Conservation (phyloP, 2,888 invertebrate species). For the Cinara cedri region DNA sequence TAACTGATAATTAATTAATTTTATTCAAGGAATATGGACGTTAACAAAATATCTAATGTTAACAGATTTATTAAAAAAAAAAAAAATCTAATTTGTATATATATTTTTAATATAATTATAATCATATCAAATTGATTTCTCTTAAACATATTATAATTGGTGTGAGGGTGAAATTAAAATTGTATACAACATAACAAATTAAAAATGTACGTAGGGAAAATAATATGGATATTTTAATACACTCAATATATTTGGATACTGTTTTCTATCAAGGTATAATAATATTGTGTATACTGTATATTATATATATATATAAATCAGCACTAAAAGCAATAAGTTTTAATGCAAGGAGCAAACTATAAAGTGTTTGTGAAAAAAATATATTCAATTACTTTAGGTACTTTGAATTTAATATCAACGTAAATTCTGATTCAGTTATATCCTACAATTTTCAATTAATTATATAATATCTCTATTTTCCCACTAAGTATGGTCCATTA, state of each 20-base stretch:
- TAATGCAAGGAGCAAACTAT: not conserved
- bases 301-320: not conserved
- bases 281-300: slow-evolving; percentile 20
- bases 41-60: not conserved
- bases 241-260: slow-evolving; percentile 1
- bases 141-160: slow-evolving; percentile 22
- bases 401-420: not conserved
- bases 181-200: not conserved
- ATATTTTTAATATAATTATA: no score
- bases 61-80: not conserved
- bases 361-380: slow-evolving; percentile 9
- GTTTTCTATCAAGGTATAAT: not conserved
- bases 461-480: not conserved
- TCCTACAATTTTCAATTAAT: not conserved
- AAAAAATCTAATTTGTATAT: not conserved
- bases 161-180: slow-evolving; percentile 4
- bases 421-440: not conserved
- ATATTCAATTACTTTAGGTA: no score
- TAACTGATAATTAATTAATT: slow-evolving; percentile 30
- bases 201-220: slow-evolving; percentile 26
- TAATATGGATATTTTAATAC: slow-evolving; percentile 14
- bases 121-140: no score
- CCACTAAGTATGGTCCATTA: no score
- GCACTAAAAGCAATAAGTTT: not conserved
- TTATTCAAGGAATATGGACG: slow-evolving; percentile 1